A percentile compares a stretch with the other conserved stretches of the same genome.
phyloP scores from a whole-genome alignment of 2,797 vertebrate genomes.

The Megaceryle alcyon region DNA sequence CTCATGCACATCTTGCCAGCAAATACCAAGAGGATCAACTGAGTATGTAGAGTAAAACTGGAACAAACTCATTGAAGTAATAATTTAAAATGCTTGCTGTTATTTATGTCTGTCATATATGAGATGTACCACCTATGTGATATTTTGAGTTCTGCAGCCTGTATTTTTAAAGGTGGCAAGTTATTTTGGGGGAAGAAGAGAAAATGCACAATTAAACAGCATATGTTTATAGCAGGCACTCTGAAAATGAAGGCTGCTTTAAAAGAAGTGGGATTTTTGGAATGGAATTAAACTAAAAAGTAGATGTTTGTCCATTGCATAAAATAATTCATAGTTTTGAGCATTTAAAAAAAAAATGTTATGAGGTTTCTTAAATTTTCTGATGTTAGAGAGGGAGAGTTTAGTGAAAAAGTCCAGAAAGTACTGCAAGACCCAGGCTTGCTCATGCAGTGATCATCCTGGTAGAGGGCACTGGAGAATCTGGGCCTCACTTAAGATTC shows the following conservation, averaged over 20 bases:
- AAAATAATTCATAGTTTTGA: background rate
- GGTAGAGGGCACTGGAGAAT: background rate
- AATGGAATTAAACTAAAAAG: background rate
- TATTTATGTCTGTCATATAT: background rate
- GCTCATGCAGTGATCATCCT: background rate
- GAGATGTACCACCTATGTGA: background rate
- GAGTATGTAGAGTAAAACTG: background rate
- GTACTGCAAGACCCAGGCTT: background rate
- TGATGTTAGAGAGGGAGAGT: background rate
- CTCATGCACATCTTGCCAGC: background rate
- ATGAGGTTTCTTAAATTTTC: background rate
- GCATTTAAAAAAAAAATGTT: background rate
- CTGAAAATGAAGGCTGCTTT: background rate
- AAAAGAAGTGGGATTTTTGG: background rate
- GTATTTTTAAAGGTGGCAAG: background rate
- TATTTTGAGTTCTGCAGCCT: background rate
- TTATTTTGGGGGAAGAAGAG: background rate
- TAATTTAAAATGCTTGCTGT: background rate
- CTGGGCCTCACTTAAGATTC: background rate
- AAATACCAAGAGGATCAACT: background rate
- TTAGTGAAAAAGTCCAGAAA: background rate
- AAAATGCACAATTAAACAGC: background rate
- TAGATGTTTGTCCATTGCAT: background rate
- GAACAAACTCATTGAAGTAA: background rate
- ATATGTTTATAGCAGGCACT: background rate